A percentile compares a stretch with the other conserved stretches of the same genome.
These are phyloP conservation scores for Rhynchonema sp. DNA, from an alignment of 2,888 invertebrate species.

Conservation along the genomic window DNA sequence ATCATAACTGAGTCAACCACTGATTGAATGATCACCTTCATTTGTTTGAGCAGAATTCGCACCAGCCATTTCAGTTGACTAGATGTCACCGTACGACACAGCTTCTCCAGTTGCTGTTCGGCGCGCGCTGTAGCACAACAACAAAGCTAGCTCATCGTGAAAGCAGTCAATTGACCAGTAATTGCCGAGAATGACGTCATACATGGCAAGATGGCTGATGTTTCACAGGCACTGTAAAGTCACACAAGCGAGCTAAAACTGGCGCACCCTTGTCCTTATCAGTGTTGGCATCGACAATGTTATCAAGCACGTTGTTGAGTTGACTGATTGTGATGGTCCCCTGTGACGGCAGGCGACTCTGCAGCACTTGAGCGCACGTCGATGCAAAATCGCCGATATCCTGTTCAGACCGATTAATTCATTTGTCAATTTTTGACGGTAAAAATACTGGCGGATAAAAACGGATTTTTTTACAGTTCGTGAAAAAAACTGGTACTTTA, in stretches of 20 bases:
- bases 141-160: not conserved
- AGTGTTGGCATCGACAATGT: conserved; percentile 47
- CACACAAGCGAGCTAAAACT: too few species aligned
- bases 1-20: not conserved
- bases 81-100: conserved; percentile 49
- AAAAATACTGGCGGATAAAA: too few species aligned
- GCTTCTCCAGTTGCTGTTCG: conserved; percentile 44
- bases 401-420: too few species aligned
- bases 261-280: conserved; percentile 32
- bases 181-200: too few species aligned
- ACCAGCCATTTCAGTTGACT: conserved; percentile 74
- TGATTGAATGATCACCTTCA: conserved; percentile 35
- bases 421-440: too few species aligned
- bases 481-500: too few species aligned
- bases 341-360: not conserved
- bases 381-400: conserved; percentile 5
- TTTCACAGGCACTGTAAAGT: too few species aligned
- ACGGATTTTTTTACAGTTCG: too few species aligned
- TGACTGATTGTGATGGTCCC: conserved; percentile 45
- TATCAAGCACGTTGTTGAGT: conserved; percentile 54
- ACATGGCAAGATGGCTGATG: too few species aligned
- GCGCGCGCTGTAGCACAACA: conserved; percentile 30
- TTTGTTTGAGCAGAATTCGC: conserved; percentile 61
- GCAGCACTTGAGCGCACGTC: conserved; percentile 2
- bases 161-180: too few species aligned